These are phyloP conservation scores for Ambastaia sidthimunki DNA, from an alignment of 2,797 vertebrate genomes.

Conservation along the genomic window DNA sequence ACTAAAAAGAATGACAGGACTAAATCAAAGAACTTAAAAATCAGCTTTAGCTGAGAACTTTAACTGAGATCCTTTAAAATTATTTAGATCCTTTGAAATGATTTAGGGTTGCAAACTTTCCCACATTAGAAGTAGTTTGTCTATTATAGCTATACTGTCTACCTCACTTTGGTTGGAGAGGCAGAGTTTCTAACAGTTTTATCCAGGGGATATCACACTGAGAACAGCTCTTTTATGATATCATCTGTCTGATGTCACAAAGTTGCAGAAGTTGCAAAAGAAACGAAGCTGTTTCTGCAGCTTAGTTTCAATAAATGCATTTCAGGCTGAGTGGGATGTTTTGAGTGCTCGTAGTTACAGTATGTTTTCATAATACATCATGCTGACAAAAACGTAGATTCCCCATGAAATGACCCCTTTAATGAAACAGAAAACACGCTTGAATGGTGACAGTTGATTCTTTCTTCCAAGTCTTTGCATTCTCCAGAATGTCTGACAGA, in stretches of 20 bases:
- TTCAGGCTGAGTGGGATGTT: too few species aligned
- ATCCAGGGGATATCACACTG: too few species aligned
- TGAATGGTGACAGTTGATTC: constrained; percentile 26
- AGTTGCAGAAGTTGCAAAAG: not conserved
- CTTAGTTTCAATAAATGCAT: not conserved
- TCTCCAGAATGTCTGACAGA: constrained; percentile 54
- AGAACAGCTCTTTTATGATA: too few species aligned
- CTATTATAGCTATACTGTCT: not conserved
- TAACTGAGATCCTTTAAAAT: not conserved
- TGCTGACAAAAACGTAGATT: not conserved
- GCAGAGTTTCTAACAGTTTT: not conserved
- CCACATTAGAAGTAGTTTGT: not conserved
- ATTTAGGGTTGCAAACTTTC: not conserved
- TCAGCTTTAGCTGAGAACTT: not conserved
- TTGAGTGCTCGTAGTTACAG: not conserved
- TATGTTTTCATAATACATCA: not conserved
- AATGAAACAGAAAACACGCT: constrained; percentile 26
- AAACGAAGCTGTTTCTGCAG: not conserved
- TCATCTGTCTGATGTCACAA: not conserved
- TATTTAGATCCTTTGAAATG: not conserved
- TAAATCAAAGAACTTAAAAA: not conserved
- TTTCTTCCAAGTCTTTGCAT: constrained; percentile 25
- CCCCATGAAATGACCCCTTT: not conserved
- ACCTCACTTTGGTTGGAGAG: not conserved
- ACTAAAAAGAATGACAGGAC: not conserved